Base-by-base conservation (phyloP, 2,888 invertebrate species). In the Drosophila crucigera region DNA sequence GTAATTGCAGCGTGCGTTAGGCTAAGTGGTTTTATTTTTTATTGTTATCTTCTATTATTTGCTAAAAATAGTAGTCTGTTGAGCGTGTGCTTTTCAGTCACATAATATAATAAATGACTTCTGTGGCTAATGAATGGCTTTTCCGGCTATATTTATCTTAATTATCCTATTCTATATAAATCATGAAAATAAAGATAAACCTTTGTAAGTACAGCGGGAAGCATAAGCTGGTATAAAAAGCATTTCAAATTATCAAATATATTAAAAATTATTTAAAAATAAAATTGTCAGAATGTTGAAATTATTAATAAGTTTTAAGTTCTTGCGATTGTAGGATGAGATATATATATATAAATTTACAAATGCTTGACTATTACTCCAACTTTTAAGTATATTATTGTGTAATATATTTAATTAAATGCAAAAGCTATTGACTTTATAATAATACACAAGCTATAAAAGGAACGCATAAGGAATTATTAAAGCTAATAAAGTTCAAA, bases 1-100 rank as follows among this genome's bases (percentile, higher is more conserved):
- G 41, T 56, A 66, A 68, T 68, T 68, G 68, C 58, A 41, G 60
- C 39, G 33, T 56, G 14, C 47, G 55, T 37, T 37, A 19, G 61
- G 53, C 28, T 35, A 50, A 60, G 28, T 56, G 56, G 35, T 10
- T 30, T 70, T 25, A 41, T 22, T 54, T 54, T 39, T 31, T 31
- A 31, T 30, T 31, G 31, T 72, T 50, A n/a, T 47, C 43, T 58
- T n/a, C 22, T 59, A 11, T 28, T 30, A 62, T 35, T 25, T 35
- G 43, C 31, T 19, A 6, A 30, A 30, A 58, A 30, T 22, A 43
- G 30, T 22, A 58, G 30, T 39, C n/a, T 39, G 22, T 14, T 11
- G 28, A 28, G n/a, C 19, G 9, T n/a, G 41, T 30, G 30, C 4
- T 25, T 58, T 22, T 43, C 41, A 43, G 58, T 31, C 31, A 16